phyloP scores from a whole-genome alignment of 2,888 invertebrate genomes.

The Cepaea hortensis region DNA sequence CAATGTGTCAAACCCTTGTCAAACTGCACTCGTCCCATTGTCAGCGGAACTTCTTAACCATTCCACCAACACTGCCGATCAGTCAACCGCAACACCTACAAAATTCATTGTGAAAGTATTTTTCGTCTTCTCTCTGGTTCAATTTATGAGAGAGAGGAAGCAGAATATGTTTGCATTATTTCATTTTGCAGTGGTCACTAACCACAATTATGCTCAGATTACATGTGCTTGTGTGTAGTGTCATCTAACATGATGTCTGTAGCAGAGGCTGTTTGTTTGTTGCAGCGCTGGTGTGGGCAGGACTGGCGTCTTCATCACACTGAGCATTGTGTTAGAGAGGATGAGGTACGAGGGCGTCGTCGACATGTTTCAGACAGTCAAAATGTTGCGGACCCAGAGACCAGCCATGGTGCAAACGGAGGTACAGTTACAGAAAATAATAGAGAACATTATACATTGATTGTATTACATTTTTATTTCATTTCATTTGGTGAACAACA shows the following conservation, averaged over 20 bases:
- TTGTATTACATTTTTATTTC: too few relatives aligned
- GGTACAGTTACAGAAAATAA: conserved; percentile 79
- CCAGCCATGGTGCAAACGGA: conserved; percentile 99
- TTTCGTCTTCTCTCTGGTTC: too few relatives aligned
- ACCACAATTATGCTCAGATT: not conserved
- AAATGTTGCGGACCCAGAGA: conserved; percentile 97
- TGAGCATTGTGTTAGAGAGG: conserved; percentile 97
- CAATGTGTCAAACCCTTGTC: too few relatives aligned
- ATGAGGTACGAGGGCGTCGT: conserved; percentile 99
- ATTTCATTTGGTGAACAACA: too few relatives aligned
- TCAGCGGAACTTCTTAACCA: too few relatives aligned
- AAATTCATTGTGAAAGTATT: too few relatives aligned
- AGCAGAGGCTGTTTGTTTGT: not conserved
- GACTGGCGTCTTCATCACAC: conserved; percentile 97
- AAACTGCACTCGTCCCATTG: too few relatives aligned
- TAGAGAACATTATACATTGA: too few relatives aligned
- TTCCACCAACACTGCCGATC: too few relatives aligned
- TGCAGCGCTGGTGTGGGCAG: conserved; percentile 97
- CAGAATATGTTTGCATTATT: too few relatives aligned
- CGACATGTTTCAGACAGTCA: conserved; percentile 99
- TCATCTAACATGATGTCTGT: not conserved
- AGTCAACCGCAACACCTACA: too few relatives aligned
- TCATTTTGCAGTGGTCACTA: not conserved
- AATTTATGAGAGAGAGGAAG: too few relatives aligned
- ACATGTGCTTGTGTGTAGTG: not conserved